Conservation (phyloP, 2,113 vertebrate species). For the Chauna torquata region DNA sequence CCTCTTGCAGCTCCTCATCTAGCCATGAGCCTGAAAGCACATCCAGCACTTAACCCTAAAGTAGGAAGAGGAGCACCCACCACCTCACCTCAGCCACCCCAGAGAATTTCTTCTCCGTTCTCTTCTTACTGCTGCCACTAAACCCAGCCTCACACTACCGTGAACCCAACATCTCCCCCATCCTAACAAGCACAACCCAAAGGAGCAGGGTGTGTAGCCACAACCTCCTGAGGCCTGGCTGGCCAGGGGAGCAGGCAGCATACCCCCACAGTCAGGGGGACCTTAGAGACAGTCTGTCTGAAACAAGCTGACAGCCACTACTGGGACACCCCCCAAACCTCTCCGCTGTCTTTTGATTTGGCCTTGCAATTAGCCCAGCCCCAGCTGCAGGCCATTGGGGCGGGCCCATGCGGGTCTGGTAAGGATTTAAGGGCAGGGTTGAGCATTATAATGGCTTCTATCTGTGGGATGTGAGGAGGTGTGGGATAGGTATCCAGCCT, state of each 20-base stretch:
- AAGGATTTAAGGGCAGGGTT: rapidly evolving
- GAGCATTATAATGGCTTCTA: rapidly evolving
- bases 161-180: rapidly evolving
- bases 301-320: background rate
- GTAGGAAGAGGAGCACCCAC: rapidly evolving
- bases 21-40: background rate
- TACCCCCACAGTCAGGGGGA: too few species aligned
- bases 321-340: rapidly evolving
- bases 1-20: background rate
- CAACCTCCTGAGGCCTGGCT: too few species aligned
- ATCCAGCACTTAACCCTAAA: rapidly evolving
- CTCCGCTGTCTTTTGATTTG: background rate
- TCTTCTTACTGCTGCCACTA: rapidly evolving
- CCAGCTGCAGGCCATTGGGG: background rate
- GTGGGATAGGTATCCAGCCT: background rate
- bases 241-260: too few species aligned
- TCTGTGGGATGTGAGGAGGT: rapidly evolving
- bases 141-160: too few species aligned
- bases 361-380: rapidly evolving
- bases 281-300: too few species aligned
- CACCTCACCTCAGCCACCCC: rapidly evolving
- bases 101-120: rapidly evolving
- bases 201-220: too few species aligned
- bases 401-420: background rate
- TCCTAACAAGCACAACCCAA: too few species aligned